Percentiles rank a stretch among this genome's conserved stretches.
Conservation (phyloP, 2,113 vertebrate species). For the Chamaetylas fuelleborni region DNA sequence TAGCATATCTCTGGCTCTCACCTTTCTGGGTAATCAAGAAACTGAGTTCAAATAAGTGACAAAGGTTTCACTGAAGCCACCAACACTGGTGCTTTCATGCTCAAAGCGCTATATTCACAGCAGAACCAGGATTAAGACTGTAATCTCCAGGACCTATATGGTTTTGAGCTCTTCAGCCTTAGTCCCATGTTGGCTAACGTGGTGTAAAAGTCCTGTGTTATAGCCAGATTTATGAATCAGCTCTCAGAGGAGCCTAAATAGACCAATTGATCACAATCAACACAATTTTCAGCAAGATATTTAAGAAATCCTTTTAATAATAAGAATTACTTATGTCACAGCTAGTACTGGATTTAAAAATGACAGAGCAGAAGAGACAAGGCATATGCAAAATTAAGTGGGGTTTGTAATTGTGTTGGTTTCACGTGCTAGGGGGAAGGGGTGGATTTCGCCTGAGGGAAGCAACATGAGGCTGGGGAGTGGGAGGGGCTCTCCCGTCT, state of each 20-base stretch:
- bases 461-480: too few species aligned
- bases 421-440: too few species aligned
- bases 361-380: neutral
- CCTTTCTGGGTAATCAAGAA: neutral
- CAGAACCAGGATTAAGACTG: neutral
- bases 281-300: neutral
- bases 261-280: neutral
- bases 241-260: neutral
- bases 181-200: neutral
- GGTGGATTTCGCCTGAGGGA: too few species aligned
- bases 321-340: neutral
- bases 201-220: neutral
- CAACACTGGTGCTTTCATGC: accelerated
- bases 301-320: neutral
- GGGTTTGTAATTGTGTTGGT: neutral
- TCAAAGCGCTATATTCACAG: neutral
- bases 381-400: neutral
- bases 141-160: neutral
- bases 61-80: neutral
- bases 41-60: neutral
- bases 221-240: neutral
- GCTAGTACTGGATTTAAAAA: neutral
- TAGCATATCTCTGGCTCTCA: neutral
- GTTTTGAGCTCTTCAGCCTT: neutral
- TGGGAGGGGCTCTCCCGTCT: too few species aligned